Evolutionary conservation across 2,888 invertebrate genomes (phyloP), one percentile per base, ranked within the genome.

Genomic region (Yponomeuta sedellus): DNA sequence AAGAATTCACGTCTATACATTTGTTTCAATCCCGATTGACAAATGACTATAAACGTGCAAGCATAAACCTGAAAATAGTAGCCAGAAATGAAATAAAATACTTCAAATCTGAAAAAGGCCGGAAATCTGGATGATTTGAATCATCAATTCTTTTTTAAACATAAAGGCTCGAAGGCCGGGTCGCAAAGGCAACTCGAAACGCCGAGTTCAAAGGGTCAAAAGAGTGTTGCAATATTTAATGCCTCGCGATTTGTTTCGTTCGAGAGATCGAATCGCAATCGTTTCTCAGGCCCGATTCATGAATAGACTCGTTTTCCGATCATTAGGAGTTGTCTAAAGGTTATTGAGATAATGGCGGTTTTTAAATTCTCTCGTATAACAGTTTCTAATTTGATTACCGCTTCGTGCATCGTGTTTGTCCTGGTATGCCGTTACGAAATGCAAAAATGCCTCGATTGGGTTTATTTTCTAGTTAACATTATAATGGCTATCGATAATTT

Each of bases 211-310:
- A 52, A 12, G 44, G 44, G 44, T 52, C 44, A 52, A 52, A 52
- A 16, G 44, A 16, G 44, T 62, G 25, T 62, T 62, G 62, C 39
- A 62, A 62, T 39, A 62, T 34, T 62, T 62, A 62, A 62, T 62
- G 62, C 39, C 11, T 62, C 28, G 62, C 62, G 62, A 62, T 62
- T 62, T 62, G 62, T 62, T 39, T 62, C 62, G 62, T 28, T 39
- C 16, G 16, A 19, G 28, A 39, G 28, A 28, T 62, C 62, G 62
- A 62, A 19, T 62, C 62, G 28, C 62, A 62, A 34, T 28, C 34
- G 34, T 19, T 28, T 62, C 62, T 62, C 61, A 61, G 61, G 59
- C 59, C 59, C 59, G 20, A 25, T 25, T 59, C 59, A 20, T 22
- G 59, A 59, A 22, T 59, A 59, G 59, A 59, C 25, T 59, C 59